Percentiles rank a stretch among this genome's conserved stretches.
Evolutionary conservation across 1,140 invertebrate species (phyloP).

Genomic region (Bombus fervidus): DNA sequence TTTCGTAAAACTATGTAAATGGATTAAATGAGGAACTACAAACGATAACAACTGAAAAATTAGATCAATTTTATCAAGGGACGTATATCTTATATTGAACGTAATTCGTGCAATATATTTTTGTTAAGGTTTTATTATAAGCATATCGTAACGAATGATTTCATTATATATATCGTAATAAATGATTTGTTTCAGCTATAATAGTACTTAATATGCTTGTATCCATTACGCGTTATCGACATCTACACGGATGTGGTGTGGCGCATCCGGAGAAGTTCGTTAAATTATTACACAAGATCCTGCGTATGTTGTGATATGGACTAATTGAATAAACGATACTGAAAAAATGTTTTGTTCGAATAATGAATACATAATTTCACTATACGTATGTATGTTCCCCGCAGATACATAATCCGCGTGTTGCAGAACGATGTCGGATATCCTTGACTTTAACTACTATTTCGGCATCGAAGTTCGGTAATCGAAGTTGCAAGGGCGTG

Average conservation of each 20-base stretch:
- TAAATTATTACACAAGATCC: not conserved
- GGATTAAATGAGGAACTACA: not conserved
- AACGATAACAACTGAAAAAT: not conserved
- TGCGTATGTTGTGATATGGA: not conserved
- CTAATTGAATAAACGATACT: not conserved
- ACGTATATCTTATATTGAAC: not conserved
- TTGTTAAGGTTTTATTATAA: not conserved
- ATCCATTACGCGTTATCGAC: conserved; percentile 18
- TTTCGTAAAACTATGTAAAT: not conserved
- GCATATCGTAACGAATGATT: not conserved
- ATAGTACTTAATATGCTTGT: not conserved
- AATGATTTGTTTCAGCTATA: not conserved
- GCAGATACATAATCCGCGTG: too few relatives aligned
- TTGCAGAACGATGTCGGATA: not conserved
- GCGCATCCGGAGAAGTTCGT: conserved; percentile 20
- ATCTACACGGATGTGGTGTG: conserved; percentile 37
- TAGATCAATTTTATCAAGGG: not conserved
- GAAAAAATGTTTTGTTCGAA: not conserved
- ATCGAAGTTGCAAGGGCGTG: too few relatives aligned
- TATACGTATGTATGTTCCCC: not conserved
- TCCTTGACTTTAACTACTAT: too few relatives aligned
- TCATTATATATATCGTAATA: not conserved
- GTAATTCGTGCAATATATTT: too few relatives aligned
- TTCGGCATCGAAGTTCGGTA: too few relatives aligned
- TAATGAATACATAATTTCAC: not conserved